phyloP scores from a whole-genome alignment of 2,113 vertebrate genomes.

The Silurus asotus region DNA sequence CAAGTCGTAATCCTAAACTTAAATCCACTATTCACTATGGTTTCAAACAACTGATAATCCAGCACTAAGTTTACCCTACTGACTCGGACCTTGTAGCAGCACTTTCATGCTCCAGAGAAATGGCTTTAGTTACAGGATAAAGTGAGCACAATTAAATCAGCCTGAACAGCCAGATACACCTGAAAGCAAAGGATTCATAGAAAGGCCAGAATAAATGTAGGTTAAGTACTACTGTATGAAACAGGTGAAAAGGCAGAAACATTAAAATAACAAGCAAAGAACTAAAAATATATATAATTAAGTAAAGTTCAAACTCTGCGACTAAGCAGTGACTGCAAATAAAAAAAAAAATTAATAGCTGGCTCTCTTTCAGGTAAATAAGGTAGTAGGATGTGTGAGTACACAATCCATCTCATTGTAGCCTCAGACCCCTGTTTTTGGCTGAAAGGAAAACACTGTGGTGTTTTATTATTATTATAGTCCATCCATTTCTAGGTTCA shows the following conservation, averaged over 20 bases:
- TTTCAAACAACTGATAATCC: constrained; percentile 18
- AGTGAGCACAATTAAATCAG: neutral
- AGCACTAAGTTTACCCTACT: constrained; percentile 17
- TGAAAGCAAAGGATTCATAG: neutral
- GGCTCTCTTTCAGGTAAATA: neutral
- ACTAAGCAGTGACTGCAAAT: neutral
- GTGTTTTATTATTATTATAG: neutral
- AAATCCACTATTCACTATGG: neutral
- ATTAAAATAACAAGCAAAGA: neutral
- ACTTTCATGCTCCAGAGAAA: constrained; percentile 8
- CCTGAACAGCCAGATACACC: neutral
- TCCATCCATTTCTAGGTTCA: neutral
- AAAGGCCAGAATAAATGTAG: neutral
- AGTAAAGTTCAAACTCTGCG: neutral
- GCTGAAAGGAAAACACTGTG: neutral
- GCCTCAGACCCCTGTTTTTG: neutral
- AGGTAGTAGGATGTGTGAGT: too few species aligned
- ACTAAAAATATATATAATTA: neutral
- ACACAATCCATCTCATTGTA: neutral
- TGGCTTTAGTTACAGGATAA: neutral
- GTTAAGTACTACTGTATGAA: neutral
- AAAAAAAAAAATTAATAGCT: neutral
- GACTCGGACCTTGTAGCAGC: neutral
- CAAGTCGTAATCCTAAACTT: neutral
- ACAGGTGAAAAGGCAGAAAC: neutral